These are phyloP conservation scores for Peromyscus aztecus DNA, from an alignment of 2,797 vertebrate species.

Conservation along the genomic window DNA sequence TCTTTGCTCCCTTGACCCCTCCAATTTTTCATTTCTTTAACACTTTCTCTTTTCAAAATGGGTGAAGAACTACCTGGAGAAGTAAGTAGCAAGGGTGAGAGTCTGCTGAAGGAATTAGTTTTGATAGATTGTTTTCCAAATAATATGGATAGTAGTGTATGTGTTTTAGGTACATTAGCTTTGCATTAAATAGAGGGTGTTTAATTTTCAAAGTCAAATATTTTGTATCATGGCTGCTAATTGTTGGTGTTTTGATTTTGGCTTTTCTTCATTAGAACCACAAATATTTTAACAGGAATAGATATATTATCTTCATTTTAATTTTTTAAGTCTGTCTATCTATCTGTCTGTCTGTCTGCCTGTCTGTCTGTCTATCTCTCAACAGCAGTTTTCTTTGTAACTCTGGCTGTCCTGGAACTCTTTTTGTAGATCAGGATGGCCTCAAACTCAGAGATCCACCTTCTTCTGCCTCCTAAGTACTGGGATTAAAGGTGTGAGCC, in stretches of 20 bases:
- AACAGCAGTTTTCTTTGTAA: neutral
- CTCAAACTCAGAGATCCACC: no score
- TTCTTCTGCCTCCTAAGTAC: no score
- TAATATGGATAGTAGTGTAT: neutral
- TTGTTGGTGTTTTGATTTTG: neutral
- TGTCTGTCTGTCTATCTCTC: neutral
- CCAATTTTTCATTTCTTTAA: neutral
- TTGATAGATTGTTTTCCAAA: neutral
- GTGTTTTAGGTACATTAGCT: neutral
- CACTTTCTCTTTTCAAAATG: neutral
- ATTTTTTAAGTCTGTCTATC: neutral
- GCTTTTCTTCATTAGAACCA: neutral
- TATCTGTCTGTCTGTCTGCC: neutral
- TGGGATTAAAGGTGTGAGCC: no score
- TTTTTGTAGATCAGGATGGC: no score
- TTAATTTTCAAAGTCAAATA: neutral
- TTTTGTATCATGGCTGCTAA: neutral
- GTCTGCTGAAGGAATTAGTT: neutral
- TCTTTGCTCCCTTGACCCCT: neutral
- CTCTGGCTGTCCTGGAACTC: no score
- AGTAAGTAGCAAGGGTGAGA: neutral
- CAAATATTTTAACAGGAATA: neutral
- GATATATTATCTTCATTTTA: neutral
- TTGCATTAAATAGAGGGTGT: neutral
- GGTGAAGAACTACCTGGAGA: neutral